Conservation (phyloP, 64 coral and sea anemone genomes). For the Pocillopora verrucosa region DNA sequence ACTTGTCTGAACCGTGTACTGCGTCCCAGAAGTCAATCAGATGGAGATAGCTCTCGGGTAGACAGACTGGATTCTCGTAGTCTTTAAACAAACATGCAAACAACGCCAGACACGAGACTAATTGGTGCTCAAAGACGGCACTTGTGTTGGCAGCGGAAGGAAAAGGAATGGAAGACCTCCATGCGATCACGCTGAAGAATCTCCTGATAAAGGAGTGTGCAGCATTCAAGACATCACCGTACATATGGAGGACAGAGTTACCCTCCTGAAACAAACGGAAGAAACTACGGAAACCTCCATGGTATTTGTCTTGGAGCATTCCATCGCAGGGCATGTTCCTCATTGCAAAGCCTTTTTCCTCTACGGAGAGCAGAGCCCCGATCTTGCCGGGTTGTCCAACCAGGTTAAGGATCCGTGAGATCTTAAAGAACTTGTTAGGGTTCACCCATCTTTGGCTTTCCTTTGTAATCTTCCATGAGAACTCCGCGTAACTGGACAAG, state of each 20-base stretch:
- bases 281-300: constrained; percentile 18
- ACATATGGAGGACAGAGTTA: constrained; percentile 2
- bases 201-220: constrained; percentile 29
- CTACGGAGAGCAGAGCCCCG: constrained; percentile 19
- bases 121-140: constrained; percentile 52
- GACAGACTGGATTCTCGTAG: constrained; percentile 36
- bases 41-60: constrained; percentile 65
- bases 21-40: constrained; percentile 69
- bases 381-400: constrained; percentile 40
- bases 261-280: constrained; percentile 44
- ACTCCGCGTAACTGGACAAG: constrained; percentile 39
- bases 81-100: constrained; percentile 53
- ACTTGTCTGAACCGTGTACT: constrained; percentile 35
- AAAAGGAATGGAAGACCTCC: constrained; percentile 34
- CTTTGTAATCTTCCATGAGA: constrained; percentile 30
- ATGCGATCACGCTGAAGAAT: constrained; percentile 51
- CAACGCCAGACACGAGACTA: constrained; percentile 54
- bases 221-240: constrained; percentile 55
- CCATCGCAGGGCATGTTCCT: constrained; percentile 15
- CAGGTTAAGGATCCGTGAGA: constrained; percentile 58
- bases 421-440: constrained; percentile 58
- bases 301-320: constrained; percentile 36
- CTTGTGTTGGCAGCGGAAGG: constrained; percentile 54
- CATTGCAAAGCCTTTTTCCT: constrained; percentile 45
- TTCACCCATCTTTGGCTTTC: constrained; percentile 35